Percentiles rank a stretch among this genome's conserved stretches.
These are phyloP conservation scores for Physella acuta DNA, from an alignment of 1,140 invertebrate species.

Conservation along the genomic window DNA sequence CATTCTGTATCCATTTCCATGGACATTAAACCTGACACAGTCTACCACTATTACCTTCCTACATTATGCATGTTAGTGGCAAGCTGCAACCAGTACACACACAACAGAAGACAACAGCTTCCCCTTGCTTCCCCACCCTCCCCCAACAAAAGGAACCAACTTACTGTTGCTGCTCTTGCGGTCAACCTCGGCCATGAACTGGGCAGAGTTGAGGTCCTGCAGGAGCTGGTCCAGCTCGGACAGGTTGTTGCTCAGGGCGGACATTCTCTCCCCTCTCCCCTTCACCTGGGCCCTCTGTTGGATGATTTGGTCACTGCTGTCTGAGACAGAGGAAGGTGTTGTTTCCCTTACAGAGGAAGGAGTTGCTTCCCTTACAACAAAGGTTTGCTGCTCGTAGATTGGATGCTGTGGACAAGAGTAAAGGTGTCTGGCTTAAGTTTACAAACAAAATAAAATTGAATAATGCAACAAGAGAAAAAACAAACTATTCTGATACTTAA, in stretches of 20 bases:
- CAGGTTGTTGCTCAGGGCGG: slow-evolving; percentile 75
- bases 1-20: too few relatives aligned
- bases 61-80: too few relatives aligned
- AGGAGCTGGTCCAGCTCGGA: slow-evolving; percentile 89
- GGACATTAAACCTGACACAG: too few relatives aligned
- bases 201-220: slow-evolving; percentile 83
- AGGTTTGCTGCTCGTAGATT: slow-evolving; percentile 47
- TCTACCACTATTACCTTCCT: too few relatives aligned
- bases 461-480: neutral
- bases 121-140: too few relatives aligned
- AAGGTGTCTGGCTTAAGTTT: neutral
- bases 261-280: slow-evolving; percentile 45
- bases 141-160: too few relatives aligned
- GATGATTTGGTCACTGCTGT: neutral
- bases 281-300: neutral
- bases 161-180: slow-evolving; percentile 37
- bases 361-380: slow-evolving; percentile 63
- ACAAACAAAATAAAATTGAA: neutral
- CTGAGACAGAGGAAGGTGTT: slow-evolving; percentile 22
- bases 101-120: too few relatives aligned
- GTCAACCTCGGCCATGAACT: slow-evolving; percentile 66
- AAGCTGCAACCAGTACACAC: too few relatives aligned
- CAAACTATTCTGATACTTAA: too few relatives aligned
- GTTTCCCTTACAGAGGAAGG: slow-evolving; percentile 56
- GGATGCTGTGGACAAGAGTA: slow-evolving; percentile 33